These are phyloP conservation scores for Neodon shergylaensis DNA, from an alignment of 2,113 vertebrate species.

Conservation along the genomic window DNA sequence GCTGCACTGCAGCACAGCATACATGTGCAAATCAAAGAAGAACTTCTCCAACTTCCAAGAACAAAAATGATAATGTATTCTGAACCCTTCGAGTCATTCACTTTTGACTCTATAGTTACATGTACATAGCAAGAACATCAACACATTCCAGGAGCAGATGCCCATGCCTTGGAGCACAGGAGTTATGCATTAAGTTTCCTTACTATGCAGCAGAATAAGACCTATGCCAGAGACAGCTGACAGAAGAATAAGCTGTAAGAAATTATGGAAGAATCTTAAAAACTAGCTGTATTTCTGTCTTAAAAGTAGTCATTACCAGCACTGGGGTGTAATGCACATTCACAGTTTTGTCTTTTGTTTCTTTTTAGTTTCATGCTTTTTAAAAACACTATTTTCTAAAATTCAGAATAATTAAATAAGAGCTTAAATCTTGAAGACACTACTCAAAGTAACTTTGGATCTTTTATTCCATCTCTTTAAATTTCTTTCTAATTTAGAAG, in stretches of 20 bases:
- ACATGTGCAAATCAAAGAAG: not conserved
- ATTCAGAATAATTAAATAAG: not conserved
- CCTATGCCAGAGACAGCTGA: not conserved
- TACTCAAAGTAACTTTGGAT: not conserved
- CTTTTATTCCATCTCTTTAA: not conserved
- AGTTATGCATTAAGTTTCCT: not conserved
- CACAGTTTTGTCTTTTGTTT: not conserved
- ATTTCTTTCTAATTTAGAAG: not conserved
- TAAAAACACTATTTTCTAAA: not conserved
- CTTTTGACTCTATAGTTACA: not conserved
- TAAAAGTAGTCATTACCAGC: not conserved
- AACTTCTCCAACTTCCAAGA: not conserved
- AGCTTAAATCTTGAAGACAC: not conserved
- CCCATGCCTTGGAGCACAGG: not conserved
- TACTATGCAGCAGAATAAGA: not conserved
- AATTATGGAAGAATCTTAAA: not conserved
- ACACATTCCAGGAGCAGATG: not conserved
- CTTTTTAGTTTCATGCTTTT: not conserved
- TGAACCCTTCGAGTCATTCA: not conserved
- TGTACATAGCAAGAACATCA: not conserved
- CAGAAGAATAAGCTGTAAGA: not conserved
- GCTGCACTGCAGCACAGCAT: not conserved
- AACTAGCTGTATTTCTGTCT: not conserved
- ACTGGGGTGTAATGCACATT: not conserved
- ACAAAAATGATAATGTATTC: not conserved